Evolutionary conservation across 2,888 invertebrate species (phyloP), one percentile per base, ranked within the genome.

Genomic region (Agrochola litura): DNA sequence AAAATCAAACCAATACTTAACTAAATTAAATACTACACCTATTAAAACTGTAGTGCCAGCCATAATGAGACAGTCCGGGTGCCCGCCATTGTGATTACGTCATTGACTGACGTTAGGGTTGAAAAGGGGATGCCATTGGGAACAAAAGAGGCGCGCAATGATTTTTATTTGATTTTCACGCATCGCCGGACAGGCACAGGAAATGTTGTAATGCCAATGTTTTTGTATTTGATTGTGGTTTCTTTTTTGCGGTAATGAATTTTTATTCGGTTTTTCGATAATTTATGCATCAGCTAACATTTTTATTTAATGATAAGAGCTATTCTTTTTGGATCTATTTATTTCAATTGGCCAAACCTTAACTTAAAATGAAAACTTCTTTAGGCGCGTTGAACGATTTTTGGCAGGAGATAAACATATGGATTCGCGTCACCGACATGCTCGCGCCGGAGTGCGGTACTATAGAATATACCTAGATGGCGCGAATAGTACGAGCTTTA

Each of bases 111-210:
- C 86, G 86, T 86, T 88, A 91, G 93, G 94, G 92, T 92, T 88
- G 88, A 86, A 88, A 77, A 82, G 89, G 93, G 92, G 90, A 83
- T 86, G 85, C 67, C 80, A 89, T 91, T 82, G 83, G 54, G 75
- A 90, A 92, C 92, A 93, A 94, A 93, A 90, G 92, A 92, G 89
- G 87, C 83, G 86, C 88, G 89, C 92, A 92, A 94, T 95, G 93
- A 94, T 94, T 95, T 94, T 94, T 93, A 95, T 95, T 92, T 94
- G 94, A 95, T 95, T 95, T 95, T 93, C 90, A 94, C 93, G 92
- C 92, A 87, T 88, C 94, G 88, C 84, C 87, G 91, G 87, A 30
- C 86, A 73, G 79, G 61, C 77, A 89, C 89, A 84, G 88, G 88
- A 88, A 88, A 84, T 61, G 78, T 66, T 84, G 76, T 83, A 82